These are phyloP conservation scores for Dinothrombium tinctorium DNA, from an alignment of 1,140 invertebrate species.

Conservation along the genomic window DNA sequence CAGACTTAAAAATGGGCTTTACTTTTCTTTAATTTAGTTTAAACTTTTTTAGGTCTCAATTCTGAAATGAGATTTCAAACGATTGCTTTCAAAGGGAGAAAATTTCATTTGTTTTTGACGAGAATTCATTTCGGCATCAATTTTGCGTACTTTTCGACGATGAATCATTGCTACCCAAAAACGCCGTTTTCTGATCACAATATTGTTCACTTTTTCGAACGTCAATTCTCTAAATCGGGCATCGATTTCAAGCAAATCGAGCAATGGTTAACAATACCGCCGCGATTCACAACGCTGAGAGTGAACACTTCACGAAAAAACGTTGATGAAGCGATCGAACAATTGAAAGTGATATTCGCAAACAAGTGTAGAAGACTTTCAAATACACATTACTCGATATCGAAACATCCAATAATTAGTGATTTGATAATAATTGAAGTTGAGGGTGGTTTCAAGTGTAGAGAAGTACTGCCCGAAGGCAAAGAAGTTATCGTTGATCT, in stretches of 20 bases:
- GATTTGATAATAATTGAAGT: conserved; percentile 17
- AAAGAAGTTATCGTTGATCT: conserved; percentile 50
- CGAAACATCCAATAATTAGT: conserved; percentile 17
- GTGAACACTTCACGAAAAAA: conserved; percentile 16
- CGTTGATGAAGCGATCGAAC: conserved; percentile 7
- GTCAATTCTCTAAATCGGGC: no score
- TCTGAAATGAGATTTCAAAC: no score
- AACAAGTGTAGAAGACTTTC: conserved; percentile 11
- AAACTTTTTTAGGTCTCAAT: no score
- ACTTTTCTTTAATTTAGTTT: no score
- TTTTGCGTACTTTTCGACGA: no score
- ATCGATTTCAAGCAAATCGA: conserved; percentile 3
- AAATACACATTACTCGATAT: conserved; percentile 9
- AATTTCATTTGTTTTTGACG: no score
- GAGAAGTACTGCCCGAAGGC: conserved; percentile 7
- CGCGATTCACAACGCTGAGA: conserved; percentile 17
- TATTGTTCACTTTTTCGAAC: no score
- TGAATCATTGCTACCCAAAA: no score
- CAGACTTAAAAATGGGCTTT: no score
- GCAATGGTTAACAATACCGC: conserved; percentile 13
- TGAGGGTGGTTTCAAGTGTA: background rate
- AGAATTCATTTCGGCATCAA: no score
- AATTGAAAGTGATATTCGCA: conserved; percentile 12
- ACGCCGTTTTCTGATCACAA: no score
- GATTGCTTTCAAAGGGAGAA: no score